Evolutionary conservation across 2,113 vertebrate genomes (phyloP).

Genomic region (Plestiodon gilberti): DNA sequence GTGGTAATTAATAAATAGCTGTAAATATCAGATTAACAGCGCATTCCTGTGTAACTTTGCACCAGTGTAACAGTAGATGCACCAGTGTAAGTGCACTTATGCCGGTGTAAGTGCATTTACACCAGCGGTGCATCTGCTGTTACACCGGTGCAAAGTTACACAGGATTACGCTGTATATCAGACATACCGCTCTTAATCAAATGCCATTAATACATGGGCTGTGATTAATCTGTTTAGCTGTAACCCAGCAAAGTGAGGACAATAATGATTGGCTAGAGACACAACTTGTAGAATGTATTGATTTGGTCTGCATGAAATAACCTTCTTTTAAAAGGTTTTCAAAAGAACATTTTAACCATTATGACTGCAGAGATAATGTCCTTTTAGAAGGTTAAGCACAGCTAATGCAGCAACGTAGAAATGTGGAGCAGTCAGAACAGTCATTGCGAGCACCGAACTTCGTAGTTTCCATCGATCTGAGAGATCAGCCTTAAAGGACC

Average conservation of each 20-base stretch:
- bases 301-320: conserved; percentile 19
- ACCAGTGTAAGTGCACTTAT: too few relatives aligned
- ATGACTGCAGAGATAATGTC: conserved; percentile 2
- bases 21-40: too few relatives aligned
- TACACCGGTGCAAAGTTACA: too few relatives aligned
- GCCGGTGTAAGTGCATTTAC: too few relatives aligned
- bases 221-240: conserved; percentile 3
- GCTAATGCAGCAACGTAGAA: background rate
- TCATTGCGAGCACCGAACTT: conserved; percentile 29
- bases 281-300: background rate
- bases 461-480: background rate
- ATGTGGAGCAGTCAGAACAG: conserved; percentile 32
- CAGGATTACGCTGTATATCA: too few relatives aligned
- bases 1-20: background rate
- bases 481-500: conserved; percentile 26
- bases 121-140: too few relatives aligned
- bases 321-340: background rate
- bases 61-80: too few relatives aligned
- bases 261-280: conserved; percentile 3
- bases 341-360: background rate
- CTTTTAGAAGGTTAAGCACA: conserved; percentile 20
- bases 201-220: background rate
- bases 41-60: too few relatives aligned
- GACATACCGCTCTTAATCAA: background rate
- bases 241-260: background rate